Base-by-base conservation (phyloP, 2,797 vertebrate genomes). In the Acrossocheilus wenchowensis region DNA sequence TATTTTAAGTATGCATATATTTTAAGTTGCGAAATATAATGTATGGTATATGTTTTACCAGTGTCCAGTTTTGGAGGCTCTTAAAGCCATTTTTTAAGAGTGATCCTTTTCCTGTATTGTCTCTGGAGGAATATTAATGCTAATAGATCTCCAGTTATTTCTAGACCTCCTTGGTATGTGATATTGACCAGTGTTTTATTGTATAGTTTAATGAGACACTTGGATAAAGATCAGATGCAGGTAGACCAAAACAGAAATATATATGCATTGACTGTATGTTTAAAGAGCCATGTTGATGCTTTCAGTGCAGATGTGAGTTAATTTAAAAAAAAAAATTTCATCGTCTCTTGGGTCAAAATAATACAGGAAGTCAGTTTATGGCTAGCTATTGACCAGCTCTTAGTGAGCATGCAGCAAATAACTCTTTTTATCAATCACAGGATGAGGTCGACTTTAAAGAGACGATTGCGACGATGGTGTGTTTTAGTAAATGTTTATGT, bases 311-410 rank as follows among this genome's bases (percentile, higher is more conserved):
- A 30, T 8, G n/a, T 23, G 30, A 66, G 43, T 26, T 26, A 26
- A 26, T 26, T 26, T 1, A 26, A 26, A 26, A 26, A 26, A 26
- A 26, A 26, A 26, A 26, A 26, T 26, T 64, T 69, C 30, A 54
- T 50, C 3, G 77, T 75, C 36, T 43, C 66, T 17, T 36, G 66
- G 84, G 60, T 74, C 48, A 30, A 12, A 71, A 57, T 81, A 68
- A 54, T 36, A 77, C 71, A 68, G 64, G 34, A 60, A 84, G 54
- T 73, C 48, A 23, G 12, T 78, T 81, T 71, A 85, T 41, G 30
- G 82, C 78, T 54, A 39, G 15, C 36, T 57, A 71, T 84, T 81
- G 82, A 81, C 66, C 78, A 64, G 57, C 26, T 71, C 72, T 64
- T 81, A 81, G 72, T 54, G 34, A 15, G n/a, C 19, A 17, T 7